Evolutionary conservation across 2,113 vertebrate genomes (phyloP).

Genomic region (Picathartes gymnocephalus): DNA sequence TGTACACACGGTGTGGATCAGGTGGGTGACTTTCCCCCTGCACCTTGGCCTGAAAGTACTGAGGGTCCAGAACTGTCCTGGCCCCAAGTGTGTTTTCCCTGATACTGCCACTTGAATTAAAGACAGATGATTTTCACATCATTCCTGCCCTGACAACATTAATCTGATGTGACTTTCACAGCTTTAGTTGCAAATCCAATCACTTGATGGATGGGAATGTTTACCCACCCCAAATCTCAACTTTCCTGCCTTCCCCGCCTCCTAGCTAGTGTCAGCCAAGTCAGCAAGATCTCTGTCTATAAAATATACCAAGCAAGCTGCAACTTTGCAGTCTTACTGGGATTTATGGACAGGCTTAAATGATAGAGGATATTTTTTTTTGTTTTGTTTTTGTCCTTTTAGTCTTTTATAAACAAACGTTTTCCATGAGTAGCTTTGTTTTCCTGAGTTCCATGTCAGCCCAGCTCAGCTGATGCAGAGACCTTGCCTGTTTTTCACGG

Average conservation of each 20-base stretch:
- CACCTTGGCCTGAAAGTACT: neutral
- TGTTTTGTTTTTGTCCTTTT: constrained; percentile 25
- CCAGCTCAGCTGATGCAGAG: neutral
- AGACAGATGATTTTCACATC: neutral
- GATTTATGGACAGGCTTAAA: constrained; percentile 16
- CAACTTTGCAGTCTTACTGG: neutral
- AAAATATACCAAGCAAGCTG: constrained; percentile 49
- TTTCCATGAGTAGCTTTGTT: constrained; percentile 43
- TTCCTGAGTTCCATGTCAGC: neutral
- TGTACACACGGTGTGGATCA: neutral
- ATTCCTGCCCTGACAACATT: constrained; percentile 17
- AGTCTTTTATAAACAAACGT: constrained; percentile 36
- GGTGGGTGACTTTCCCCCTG: neutral
- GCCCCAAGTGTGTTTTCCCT: neutral
- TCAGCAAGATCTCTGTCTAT: constrained; percentile 57
- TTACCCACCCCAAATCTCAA: constrained; percentile 58
- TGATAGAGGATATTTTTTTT: neutral
- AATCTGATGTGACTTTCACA: constrained; percentile 43
- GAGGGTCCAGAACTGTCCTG: neutral
- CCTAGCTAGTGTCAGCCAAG: constrained; percentile 27
- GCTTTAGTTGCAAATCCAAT: constrained; percentile 34
- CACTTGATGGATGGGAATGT: constrained; percentile 24
- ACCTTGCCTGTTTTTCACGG: neutral
- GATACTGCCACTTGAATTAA: neutral
- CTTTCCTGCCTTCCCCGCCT: constrained; percentile 22